Percentiles rank a stretch among this genome's conserved stretches.
Evolutionary conservation across 2,113 vertebrate species (phyloP).

Genomic region (Gallinago jamesoni): DNA sequence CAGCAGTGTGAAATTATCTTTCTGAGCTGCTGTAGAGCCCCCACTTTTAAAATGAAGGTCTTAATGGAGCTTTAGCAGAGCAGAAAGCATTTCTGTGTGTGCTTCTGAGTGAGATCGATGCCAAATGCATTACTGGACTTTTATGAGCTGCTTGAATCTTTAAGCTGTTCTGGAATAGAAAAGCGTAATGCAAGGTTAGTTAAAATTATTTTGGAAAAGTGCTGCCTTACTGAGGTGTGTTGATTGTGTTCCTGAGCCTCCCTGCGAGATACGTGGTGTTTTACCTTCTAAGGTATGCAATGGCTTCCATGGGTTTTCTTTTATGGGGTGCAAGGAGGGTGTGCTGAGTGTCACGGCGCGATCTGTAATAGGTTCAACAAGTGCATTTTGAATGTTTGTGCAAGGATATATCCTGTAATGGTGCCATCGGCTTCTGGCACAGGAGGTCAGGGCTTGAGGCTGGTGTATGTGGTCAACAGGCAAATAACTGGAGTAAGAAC

Average conservation of each 20-base stretch:
- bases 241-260: not conserved
- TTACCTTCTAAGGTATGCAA: not conserved
- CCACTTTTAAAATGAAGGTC: not conserved
- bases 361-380: not conserved
- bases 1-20: not conserved
- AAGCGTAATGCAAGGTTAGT: not conserved
- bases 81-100: constrained; percentile 11
- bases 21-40: not conserved
- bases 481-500: not conserved
- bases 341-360: not conserved
- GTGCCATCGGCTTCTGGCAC: not conserved
- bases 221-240: not conserved
- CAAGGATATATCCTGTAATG: not conserved
- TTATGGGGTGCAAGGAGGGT: not conserved
- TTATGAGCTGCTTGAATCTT: constrained; percentile 35
- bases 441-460: not conserved
- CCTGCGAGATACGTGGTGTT: not conserved
- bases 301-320: not conserved
- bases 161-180: not conserved
- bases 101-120: constrained; percentile 35
- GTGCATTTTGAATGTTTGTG: not conserved
- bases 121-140: constrained; percentile 31
- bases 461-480: not conserved
- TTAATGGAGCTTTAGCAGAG: not conserved
- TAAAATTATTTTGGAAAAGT: not conserved